Conservation (phyloP, 2,797 vertebrate species). For the Todus mexicanus region DNA sequence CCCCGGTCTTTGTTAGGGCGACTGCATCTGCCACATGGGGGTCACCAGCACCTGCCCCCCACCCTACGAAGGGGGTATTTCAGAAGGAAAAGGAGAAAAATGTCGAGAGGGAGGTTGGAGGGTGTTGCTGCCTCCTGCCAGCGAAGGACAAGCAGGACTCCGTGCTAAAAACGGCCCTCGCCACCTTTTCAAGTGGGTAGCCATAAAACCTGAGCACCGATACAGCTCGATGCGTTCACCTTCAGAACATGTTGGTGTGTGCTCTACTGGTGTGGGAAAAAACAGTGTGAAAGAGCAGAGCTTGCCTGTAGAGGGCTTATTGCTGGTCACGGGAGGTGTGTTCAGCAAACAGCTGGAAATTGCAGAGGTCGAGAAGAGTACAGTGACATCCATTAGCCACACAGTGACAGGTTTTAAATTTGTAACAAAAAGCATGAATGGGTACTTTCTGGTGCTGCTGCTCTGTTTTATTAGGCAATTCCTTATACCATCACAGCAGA, state of each 20-base stretch:
- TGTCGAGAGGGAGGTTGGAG: not conserved
- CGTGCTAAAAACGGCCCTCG: too few relatives aligned
- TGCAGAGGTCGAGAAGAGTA: rapidly evolving
- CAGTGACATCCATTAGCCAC: rapidly evolving
- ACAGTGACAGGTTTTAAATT: not conserved
- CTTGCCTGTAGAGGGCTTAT: rapidly evolving
- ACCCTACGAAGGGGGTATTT: too few relatives aligned
- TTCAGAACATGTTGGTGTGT: rapidly evolving
- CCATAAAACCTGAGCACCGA: rapidly evolving
- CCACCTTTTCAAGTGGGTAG: too few relatives aligned
- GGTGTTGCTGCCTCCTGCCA: not conserved
- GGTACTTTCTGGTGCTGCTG: not conserved
- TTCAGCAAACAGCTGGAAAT: not conserved
- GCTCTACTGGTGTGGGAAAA: not conserved
- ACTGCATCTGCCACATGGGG: too few relatives aligned
- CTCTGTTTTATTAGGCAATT: not conserved
- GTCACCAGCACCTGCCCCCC: too few relatives aligned
- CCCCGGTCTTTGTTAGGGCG: too few relatives aligned
- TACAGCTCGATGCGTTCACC: too few relatives aligned
- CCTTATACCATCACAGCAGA: not conserved
- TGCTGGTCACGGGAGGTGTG: rapidly evolving
- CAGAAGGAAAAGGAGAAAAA: not conserved
- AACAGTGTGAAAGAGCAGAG: rapidly evolving
- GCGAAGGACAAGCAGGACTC: not conserved
- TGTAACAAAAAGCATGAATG: not conserved